Percentiles rank a stretch among this genome's conserved stretches.
phyloP scores from a whole-genome alignment of 2,888 invertebrate species.

The Pinctada fucata region DNA sequence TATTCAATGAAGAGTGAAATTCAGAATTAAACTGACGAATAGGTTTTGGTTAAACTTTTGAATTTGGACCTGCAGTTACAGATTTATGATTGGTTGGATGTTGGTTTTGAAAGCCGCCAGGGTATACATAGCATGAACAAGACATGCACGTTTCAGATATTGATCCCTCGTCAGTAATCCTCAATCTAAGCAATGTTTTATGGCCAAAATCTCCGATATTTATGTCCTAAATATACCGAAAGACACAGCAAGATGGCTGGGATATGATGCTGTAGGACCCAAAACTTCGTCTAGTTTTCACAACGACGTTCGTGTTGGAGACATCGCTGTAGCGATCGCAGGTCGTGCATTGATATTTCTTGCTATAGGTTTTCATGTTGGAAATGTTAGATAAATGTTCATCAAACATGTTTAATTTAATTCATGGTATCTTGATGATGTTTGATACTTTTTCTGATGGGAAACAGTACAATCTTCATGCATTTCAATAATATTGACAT shows the following conservation, averaged over 20 bases:
- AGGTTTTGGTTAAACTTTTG: too few relatives aligned
- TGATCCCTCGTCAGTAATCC: not conserved
- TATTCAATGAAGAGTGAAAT: too few relatives aligned
- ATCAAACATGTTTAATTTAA: conserved; percentile 19
- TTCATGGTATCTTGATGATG: not conserved
- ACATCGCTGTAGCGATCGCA: conserved; percentile 20
- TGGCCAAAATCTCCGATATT: too few relatives aligned
- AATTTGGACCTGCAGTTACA: too few relatives aligned
- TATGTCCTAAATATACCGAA: too few relatives aligned
- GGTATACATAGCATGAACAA: not conserved
- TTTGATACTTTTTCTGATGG: not conserved
- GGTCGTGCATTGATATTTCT: conserved; percentile 19
- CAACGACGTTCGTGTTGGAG: conserved; percentile 17
- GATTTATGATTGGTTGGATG: conserved; percentile 27
- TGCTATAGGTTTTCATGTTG: conserved; percentile 19
- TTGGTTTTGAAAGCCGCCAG: conserved; percentile 34
- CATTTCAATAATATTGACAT: conserved; percentile 20
- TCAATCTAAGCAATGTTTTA: too few relatives aligned
- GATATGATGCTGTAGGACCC: too few relatives aligned
- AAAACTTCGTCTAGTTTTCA: conserved; percentile 22
- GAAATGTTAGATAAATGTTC: conserved; percentile 29
- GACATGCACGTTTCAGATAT: too few relatives aligned
- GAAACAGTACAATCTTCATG: conserved; percentile 17
- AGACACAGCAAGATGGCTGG: too few relatives aligned
- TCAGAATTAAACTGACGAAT: too few relatives aligned